phyloP scores from a whole-genome alignment of 2,113 vertebrate species.

The Ciconia stormi region DNA sequence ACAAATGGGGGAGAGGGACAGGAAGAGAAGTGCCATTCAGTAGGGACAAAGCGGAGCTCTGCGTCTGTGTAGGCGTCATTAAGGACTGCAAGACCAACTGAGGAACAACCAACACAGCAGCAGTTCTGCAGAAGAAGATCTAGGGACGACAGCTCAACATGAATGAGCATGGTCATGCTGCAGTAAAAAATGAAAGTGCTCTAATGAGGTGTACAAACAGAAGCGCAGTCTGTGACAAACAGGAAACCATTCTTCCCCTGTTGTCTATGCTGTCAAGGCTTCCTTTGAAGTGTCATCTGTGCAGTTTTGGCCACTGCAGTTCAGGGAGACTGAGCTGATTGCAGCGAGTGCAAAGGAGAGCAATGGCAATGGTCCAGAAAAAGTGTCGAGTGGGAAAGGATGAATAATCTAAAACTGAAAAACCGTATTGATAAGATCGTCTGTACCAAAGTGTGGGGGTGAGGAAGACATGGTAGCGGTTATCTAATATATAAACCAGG shows the following conservation, averaged over 20 bases:
- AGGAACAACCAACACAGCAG: neutral
- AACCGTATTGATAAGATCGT: neutral
- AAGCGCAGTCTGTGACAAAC: constrained; percentile 14
- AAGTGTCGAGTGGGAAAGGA: neutral
- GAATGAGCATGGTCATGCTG: neutral
- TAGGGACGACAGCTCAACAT: neutral
- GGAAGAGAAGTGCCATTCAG: neutral
- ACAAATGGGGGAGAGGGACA: neutral
- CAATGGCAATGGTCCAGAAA: neutral
- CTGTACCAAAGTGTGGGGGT: neutral
- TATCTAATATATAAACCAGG: neutral
- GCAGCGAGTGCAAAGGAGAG: neutral
- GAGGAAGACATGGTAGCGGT: neutral
- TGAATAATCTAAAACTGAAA: neutral
- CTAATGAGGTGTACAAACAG: neutral
- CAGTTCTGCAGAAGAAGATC: neutral
- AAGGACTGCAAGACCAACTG: neutral
- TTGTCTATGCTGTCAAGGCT: constrained; percentile 15
- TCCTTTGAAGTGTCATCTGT: neutral
- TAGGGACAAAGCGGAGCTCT: neutral
- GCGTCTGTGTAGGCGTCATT: neutral
- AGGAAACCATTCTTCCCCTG: constrained; percentile 17
- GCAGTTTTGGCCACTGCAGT: neutral
- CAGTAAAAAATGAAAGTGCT: constrained; percentile 47
- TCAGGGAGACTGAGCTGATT: neutral